These are phyloP conservation scores for Drosophila nigritarsus DNA, from an alignment of 2,888 invertebrate genomes.

Conservation along the genomic window DNA sequence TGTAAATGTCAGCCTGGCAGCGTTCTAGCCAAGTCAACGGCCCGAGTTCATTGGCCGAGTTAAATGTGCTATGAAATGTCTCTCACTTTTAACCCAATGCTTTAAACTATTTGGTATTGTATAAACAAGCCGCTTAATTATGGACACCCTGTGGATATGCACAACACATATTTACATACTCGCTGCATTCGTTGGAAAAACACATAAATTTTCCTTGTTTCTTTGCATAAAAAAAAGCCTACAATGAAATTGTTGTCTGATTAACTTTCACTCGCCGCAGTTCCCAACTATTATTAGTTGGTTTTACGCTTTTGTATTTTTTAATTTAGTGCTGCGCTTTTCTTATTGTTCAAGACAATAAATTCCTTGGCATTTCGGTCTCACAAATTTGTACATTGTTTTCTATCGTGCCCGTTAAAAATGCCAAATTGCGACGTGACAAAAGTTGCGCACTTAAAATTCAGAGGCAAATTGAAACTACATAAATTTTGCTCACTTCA, in stretches of 20 bases:
- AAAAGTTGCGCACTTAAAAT: slow-evolving; percentile 55
- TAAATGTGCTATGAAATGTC: slow-evolving; percentile 19
- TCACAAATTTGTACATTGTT: slow-evolving; percentile 39
- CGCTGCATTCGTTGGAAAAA: slow-evolving; percentile 22
- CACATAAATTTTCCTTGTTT: slow-evolving; percentile 53
- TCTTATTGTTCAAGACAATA: slow-evolving; percentile 31
- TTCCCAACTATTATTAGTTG: slow-evolving; percentile 50
- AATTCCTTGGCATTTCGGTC: slow-evolving; percentile 38
- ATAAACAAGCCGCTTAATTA: slow-evolving; percentile 65
- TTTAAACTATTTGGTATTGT: slow-evolving; percentile 58
- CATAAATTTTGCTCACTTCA: slow-evolving; percentile 65
- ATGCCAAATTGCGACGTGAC: slow-evolving; percentile 60
- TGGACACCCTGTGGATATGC: slow-evolving; percentile 39
- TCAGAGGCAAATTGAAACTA: slow-evolving; percentile 70
- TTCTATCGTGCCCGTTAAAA: slow-evolving; percentile 36
- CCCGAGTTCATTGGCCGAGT: slow-evolving; percentile 43
- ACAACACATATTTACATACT: slow-evolving; percentile 44
- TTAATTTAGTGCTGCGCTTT: slow-evolving; percentile 14
- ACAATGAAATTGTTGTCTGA: slow-evolving; percentile 51
- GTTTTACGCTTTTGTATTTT: slow-evolving; percentile 4
- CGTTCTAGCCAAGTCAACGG: slow-evolving; percentile 39
- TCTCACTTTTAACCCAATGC: slow-evolving; percentile 45
- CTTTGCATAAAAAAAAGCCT: slow-evolving; percentile 43
- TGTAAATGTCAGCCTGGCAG: slow-evolving; percentile 48
- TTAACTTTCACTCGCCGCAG: slow-evolving; percentile 63